Percentiles rank a stretch among this genome's conserved stretches.
phyloP scores from a whole-genome alignment of 1,140 invertebrate species.

The Helicoverpa zea region DNA sequence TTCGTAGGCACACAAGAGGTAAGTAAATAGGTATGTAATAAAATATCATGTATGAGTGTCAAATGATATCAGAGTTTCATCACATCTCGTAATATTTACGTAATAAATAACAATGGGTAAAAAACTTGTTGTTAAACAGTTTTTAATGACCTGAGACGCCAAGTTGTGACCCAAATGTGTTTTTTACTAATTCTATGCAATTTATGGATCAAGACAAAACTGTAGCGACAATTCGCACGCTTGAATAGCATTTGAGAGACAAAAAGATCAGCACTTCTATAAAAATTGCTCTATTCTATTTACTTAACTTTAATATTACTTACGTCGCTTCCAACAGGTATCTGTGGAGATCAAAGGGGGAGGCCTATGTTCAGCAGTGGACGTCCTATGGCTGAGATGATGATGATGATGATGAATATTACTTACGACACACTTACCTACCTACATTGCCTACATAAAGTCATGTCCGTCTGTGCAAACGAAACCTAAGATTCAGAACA shows the following conservation, averaged over 20 bases:
- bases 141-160: slow-evolving; percentile 20
- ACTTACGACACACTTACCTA: too few species aligned
- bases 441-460: too few species aligned
- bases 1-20: too few species aligned
- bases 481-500: slow-evolving; percentile 33
- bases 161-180: slow-evolving; percentile 4
- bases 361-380: too few species aligned
- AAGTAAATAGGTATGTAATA: background rate
- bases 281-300: too few species aligned
- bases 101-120: slow-evolving; percentile 19
- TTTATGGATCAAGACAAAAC: background rate
- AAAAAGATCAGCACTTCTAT: background rate
- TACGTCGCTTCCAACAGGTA: too few species aligned
- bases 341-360: too few species aligned
- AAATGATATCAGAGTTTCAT: slow-evolving; percentile 37
- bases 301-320: too few species aligned
- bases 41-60: background rate
- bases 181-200: slow-evolving; percentile 9
- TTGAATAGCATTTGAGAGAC: slow-evolving; percentile 16
- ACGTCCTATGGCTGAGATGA: too few species aligned
- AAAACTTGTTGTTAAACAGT: background rate
- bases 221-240: slow-evolving; percentile 10
- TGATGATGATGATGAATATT: too few species aligned
- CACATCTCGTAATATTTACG: slow-evolving; percentile 31
- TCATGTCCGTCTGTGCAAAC: slow-evolving; percentile 15